Conservation (phyloP, 2,797 vertebrate species). For the Schizothorax lantsangensis region DNA sequence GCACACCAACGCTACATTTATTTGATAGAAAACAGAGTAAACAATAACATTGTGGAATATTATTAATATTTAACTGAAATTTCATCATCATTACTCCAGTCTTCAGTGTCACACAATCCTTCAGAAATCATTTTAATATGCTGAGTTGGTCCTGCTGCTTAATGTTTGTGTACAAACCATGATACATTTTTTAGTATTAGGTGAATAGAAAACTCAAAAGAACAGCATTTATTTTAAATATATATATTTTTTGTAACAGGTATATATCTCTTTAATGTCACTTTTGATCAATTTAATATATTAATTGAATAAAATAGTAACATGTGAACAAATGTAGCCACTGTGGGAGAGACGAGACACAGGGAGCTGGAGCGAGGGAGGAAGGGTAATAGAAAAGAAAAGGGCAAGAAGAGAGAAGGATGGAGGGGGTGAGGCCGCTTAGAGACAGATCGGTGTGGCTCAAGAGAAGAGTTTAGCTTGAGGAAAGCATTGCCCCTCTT, state of each 20-base stretch:
- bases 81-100: not conserved
- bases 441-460: not conserved
- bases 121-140: not conserved
- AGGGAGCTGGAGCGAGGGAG: not conserved
- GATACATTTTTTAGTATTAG: not conserved
- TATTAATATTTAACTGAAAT: not conserved
- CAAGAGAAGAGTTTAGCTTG: slow-evolving; percentile 20
- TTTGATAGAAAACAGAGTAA: not conserved
- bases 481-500: slow-evolving; percentile 3
- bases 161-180: not conserved
- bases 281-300: not conserved
- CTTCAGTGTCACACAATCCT: not conserved
- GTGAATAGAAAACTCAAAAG: not conserved
- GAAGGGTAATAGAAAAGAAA: not conserved
- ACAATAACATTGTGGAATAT: not conserved
- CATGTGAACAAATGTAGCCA: slow-evolving; percentile 10
- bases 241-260: not conserved
- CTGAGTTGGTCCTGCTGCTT: not conserved
- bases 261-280: not conserved
- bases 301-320: not conserved
- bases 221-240: not conserved
- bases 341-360: slow-evolving; percentile 11
- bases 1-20: not conserved
- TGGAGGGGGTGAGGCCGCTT: not conserved
- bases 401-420: slow-evolving; percentile 6